Conservation (phyloP, 2,113 vertebrate genomes). For the Axis porcinus region DNA sequence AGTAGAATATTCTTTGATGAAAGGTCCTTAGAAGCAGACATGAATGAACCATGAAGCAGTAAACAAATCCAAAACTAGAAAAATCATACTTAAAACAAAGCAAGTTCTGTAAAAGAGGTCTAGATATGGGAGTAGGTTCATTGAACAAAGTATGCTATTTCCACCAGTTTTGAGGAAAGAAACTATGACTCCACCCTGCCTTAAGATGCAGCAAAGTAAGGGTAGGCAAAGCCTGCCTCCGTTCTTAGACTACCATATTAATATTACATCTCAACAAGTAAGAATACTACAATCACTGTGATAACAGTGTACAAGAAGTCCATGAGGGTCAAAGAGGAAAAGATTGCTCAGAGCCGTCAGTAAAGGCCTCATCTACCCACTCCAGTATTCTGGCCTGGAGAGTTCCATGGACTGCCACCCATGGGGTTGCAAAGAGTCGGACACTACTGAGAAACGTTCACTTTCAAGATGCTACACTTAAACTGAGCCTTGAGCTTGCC, state of each 20-base stretch:
- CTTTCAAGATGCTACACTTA: neutral
- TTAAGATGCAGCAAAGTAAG: constrained; percentile 1
- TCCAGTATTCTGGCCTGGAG: neutral
- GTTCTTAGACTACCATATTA: neutral
- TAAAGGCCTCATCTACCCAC: neutral
- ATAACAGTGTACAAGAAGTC: neutral
- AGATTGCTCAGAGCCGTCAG: neutral
- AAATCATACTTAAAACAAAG: neutral
- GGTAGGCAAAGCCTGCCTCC: neutral
- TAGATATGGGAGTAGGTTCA: neutral
- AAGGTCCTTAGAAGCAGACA: neutral
- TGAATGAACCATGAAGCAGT: neutral
- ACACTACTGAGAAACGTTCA: neutral
- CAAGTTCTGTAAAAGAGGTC: neutral
- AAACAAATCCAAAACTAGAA: neutral
- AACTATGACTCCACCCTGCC: neutral
- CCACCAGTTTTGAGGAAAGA: neutral
- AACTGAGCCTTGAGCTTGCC: neutral
- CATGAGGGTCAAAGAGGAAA: neutral
- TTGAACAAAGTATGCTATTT: neutral
- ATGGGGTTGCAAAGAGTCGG: neutral
- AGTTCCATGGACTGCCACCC: neutral
- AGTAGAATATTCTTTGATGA: neutral
- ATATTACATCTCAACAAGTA: neutral
- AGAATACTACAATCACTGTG: neutral